phyloP scores from a whole-genome alignment of 1,140 invertebrate genomes.

The Aphis gossypii region DNA sequence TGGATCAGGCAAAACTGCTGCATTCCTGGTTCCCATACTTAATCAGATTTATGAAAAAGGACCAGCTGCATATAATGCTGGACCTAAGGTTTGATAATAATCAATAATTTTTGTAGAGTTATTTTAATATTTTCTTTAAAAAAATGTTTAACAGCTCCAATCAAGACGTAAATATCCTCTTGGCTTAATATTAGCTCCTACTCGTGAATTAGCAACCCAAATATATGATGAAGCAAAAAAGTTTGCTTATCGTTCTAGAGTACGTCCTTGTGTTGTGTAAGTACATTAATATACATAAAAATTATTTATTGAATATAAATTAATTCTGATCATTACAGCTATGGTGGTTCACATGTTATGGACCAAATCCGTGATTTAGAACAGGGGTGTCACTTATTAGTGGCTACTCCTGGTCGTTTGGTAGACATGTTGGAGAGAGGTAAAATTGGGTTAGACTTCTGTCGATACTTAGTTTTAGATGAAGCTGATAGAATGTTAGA shows the following conservation, averaged over 20 bases:
- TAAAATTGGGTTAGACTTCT: slow-evolving; percentile 92
- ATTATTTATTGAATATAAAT: slow-evolving; percentile 43
- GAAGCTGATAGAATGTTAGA: slow-evolving; percentile 95
- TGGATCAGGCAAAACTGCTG: slow-evolving; percentile 96
- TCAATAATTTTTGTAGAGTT: neutral
- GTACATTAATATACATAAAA: slow-evolving; percentile 61
- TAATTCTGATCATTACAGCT: slow-evolving; percentile 60
- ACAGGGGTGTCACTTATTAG: slow-evolving; percentile 86
- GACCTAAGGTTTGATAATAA: slow-evolving; percentile 57
- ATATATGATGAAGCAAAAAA: slow-evolving; percentile 87
- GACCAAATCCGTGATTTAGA: slow-evolving; percentile 75
- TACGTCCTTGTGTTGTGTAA: slow-evolving; percentile 91
- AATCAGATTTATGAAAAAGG: slow-evolving; percentile 80
- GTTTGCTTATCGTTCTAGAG: slow-evolving; percentile 80
- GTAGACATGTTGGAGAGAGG: slow-evolving; percentile 86
- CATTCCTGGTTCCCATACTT: slow-evolving; percentile 91
- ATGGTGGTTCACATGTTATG: slow-evolving; percentile 72
- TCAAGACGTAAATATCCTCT: slow-evolving; percentile 88
- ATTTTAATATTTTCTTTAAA: slow-evolving; percentile 50
- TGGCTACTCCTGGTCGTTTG: slow-evolving; percentile 92
- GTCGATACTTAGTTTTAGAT: slow-evolving; percentile 71
- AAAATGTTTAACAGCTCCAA: slow-evolving; percentile 64
- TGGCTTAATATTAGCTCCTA: slow-evolving; percentile 86
- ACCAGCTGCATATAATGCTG: slow-evolving; percentile 88
- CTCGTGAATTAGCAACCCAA: slow-evolving; percentile 88